A percentile compares a stretch with the other conserved stretches of the same genome.
Conservation (phyloP, 2,888 invertebrate species). For the Automeris io region DNA sequence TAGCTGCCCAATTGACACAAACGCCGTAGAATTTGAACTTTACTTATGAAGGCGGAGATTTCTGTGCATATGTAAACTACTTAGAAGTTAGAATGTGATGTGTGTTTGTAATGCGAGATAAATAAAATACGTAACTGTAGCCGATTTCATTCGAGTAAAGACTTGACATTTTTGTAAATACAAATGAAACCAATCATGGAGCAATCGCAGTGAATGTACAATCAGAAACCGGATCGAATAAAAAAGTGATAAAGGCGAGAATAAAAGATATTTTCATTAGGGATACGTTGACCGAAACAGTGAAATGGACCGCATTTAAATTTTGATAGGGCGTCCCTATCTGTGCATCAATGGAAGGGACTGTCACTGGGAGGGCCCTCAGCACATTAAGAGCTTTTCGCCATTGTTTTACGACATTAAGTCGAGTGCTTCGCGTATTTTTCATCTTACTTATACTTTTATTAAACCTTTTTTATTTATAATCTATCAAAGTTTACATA, state of each 20-base stretch:
- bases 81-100: no score
- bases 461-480: slow-evolving; percentile 24
- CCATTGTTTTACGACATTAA: slow-evolving; percentile 40
- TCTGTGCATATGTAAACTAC: no score
- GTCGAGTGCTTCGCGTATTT: slow-evolving; percentile 28
- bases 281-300: slow-evolving; percentile 26
- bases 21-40: no score
- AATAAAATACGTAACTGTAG: no score
- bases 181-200: slow-evolving; percentile 17
- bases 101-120: no score
- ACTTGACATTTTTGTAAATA: no score
- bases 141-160: no score
- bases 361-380: slow-evolving; percentile 30
- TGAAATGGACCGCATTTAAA: slow-evolving; percentile 44
- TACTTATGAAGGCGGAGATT: no score
- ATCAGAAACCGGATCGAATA: slow-evolving; percentile 22
- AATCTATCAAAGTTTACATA: slow-evolving; percentile 16
- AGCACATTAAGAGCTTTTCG: slow-evolving; percentile 31
- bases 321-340: slow-evolving; percentile 43
- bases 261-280: slow-evolving; percentile 42
- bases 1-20: no score
- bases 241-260: slow-evolving; percentile 29
- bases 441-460: slow-evolving; percentile 24
- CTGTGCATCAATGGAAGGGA: slow-evolving; percentile 40
- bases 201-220: slow-evolving; percentile 25